Percentiles rank a stretch among this genome's conserved stretches.
phyloP scores from a whole-genome alignment of 1,140 invertebrate genomes.

The Contarinia nasturtii region DNA sequence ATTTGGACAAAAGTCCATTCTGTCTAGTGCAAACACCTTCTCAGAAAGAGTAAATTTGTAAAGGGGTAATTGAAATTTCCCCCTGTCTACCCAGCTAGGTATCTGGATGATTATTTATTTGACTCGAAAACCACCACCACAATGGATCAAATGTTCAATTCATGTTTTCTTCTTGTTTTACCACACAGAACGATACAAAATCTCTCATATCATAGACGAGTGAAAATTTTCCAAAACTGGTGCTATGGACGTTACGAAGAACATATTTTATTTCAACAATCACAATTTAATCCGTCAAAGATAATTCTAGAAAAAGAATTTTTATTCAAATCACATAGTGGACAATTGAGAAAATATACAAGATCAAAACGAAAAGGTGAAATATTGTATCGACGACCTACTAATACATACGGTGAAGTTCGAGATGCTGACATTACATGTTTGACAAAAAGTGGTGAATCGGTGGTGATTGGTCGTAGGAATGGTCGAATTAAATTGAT shows the following conservation, averaged over 20 bases:
- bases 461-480: constrained; percentile 14
- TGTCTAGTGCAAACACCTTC: too few relatives aligned
- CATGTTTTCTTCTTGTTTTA: neutral
- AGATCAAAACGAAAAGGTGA: constrained; percentile 9
- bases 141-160: neutral
- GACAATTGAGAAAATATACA: constrained; percentile 14
- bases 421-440: constrained; percentile 13
- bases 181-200: neutral
- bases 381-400: constrained; percentile 9
- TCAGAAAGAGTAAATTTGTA: too few relatives aligned
- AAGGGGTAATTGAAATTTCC: too few relatives aligned
- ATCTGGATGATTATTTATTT: too few relatives aligned
- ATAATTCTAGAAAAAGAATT: constrained; percentile 12
- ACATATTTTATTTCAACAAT: constrained; percentile 15
- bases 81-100: too few relatives aligned
- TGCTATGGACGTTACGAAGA: constrained; percentile 13
- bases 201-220: constrained; percentile 11
- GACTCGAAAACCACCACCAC: too few relatives aligned
- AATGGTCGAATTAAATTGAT: constrained; percentile 12
- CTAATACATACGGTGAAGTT: constrained; percentile 10
- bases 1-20: too few relatives aligned
- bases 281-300: constrained; percentile 16
- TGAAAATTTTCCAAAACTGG: constrained; percentile 16
- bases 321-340: constrained; percentile 13
- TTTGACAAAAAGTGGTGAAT: constrained; percentile 16